Evolutionary conservation across 2,797 vertebrate species (phyloP).

Genomic region (Dermochelys coriacea): DNA sequence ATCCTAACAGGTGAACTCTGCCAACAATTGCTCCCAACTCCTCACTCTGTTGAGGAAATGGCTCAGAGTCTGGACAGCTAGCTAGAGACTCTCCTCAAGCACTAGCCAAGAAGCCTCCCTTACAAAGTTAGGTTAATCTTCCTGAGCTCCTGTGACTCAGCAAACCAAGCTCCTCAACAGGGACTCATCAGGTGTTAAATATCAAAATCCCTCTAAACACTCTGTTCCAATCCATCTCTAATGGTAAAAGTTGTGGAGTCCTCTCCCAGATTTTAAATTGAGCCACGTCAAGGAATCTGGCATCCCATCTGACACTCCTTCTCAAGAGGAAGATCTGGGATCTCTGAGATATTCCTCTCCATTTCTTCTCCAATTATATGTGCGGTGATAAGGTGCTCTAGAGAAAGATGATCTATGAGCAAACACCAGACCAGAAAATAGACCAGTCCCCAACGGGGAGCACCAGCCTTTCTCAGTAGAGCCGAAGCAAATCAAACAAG

Average conservation of each 20-base stretch:
- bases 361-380: not conserved
- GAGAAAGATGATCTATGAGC: not conserved
- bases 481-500: not conserved
- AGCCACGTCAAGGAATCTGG: not conserved
- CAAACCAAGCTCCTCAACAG: not conserved
- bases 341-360: not conserved
- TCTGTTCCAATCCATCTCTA: not conserved
- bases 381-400: not conserved
- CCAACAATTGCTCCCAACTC: not conserved
- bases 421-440: not conserved
- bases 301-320: not conserved
- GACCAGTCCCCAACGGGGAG: not conserved
- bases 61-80: not conserved
- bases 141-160: accelerated
- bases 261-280: not conserved
- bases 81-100: accelerated
- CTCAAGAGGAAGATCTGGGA: not conserved
- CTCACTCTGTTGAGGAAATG: not conserved
- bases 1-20: not conserved
- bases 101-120: not conserved
- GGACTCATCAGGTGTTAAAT: not conserved
- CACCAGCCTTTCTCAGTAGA: not conserved
- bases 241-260: not conserved
- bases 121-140: not conserved
- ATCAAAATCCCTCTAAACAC: not conserved